These are phyloP conservation scores for Deilephila porcellus DNA, from an alignment of 2,888 invertebrate genomes.

Conservation along the genomic window DNA sequence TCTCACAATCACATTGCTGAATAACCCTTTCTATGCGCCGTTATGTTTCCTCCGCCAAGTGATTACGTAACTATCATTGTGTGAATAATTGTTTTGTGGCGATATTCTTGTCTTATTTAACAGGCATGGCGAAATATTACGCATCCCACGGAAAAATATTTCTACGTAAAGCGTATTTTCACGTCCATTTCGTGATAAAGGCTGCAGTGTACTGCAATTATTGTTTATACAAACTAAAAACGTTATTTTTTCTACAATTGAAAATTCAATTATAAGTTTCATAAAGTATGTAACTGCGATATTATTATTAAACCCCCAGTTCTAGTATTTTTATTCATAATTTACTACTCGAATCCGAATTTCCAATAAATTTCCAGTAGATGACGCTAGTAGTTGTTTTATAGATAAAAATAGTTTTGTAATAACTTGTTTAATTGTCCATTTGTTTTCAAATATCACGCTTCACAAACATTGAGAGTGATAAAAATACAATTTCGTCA, in stretches of 20 bases:
- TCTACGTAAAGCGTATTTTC: background rate
- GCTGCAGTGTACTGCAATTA: background rate
- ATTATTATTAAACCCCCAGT: background rate
- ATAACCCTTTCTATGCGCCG: conserved; percentile 15
- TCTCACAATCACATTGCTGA: background rate
- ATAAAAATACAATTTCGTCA: no score
- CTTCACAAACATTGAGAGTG: no score
- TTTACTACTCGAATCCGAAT: conserved; percentile 11
- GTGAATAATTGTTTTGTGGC: background rate
- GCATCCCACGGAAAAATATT: background rate
- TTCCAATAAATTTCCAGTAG: background rate
- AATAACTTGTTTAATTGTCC: background rate
- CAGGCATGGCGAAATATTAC: background rate
- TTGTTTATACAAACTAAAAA: background rate
- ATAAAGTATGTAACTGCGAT: background rate
- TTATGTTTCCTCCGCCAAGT: background rate
- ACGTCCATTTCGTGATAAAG: background rate
- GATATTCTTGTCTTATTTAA: background rate
- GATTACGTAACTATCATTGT: conserved; percentile 6
- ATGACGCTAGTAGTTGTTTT: background rate
- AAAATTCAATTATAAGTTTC: no score
- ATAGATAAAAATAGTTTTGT: background rate
- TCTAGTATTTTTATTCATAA: background rate
- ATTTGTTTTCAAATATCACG: background rate
- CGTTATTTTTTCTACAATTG: background rate